Percentiles rank a stretch among this genome's conserved stretches.
Conservation (phyloP, 2,113 vertebrate genomes). For the Eretmochelys imbricata region DNA sequence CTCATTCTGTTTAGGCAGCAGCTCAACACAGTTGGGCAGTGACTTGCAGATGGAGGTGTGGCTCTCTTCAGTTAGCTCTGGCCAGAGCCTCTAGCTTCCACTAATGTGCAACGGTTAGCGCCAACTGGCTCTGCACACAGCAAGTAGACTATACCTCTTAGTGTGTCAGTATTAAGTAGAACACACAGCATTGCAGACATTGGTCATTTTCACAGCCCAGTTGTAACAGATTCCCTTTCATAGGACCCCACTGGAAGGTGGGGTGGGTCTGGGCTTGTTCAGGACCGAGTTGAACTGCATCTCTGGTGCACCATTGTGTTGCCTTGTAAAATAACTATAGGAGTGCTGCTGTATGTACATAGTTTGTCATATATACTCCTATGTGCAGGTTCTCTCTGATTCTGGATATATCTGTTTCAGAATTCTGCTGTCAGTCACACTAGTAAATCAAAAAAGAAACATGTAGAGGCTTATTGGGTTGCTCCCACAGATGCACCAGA, state of each 20-base stretch:
- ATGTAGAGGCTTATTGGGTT: slow-evolving; percentile 82
- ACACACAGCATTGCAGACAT: background rate
- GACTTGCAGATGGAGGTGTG: background rate
- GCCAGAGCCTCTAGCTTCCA: background rate
- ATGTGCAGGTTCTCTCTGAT: background rate
- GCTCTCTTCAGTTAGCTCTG: background rate
- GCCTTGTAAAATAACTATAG: background rate
- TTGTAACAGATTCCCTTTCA: background rate
- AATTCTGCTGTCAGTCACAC: slow-evolving; percentile 89
- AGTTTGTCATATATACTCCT: background rate
- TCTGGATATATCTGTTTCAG: slow-evolving; percentile 67
- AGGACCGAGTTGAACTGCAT: background rate
- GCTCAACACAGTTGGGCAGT: background rate
- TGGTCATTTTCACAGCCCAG: background rate
- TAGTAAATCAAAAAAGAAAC: slow-evolving; percentile 77
- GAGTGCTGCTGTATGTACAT: background rate
- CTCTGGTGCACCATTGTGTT: background rate
- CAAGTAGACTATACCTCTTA: background rate
- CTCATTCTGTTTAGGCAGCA: background rate
- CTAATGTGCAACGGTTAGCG: background rate
- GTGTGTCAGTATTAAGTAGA: background rate
- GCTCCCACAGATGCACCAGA: slow-evolving; percentile 77
- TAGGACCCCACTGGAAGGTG: background rate
- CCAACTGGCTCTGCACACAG: background rate
- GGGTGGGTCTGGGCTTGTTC: background rate